Conservation (phyloP, 2,797 vertebrate species). For the Lithobates sylvaticus region DNA sequence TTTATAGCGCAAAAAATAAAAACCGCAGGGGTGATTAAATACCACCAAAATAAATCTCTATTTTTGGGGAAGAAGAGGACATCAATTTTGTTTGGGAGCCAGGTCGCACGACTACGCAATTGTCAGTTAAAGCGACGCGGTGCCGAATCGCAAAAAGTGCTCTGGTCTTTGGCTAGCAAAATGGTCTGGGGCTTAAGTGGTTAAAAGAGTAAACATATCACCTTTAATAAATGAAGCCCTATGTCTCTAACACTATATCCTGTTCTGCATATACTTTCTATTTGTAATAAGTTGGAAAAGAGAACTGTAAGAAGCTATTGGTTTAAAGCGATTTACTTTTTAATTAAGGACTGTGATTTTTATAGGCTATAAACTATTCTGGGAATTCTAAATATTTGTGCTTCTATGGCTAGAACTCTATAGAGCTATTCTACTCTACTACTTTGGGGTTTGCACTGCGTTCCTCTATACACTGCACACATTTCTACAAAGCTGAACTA, state of each 20-base stretch:
- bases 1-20: too few relatives aligned
- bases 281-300: background rate
- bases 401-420: background rate
- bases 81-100: too few relatives aligned
- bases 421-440: background rate
- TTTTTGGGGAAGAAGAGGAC: too few relatives aligned
- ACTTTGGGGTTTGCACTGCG: too few relatives aligned
- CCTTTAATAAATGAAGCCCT: background rate
- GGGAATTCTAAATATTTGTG: background rate
- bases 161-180: too few relatives aligned
- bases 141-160: too few relatives aligned
- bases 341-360: background rate
- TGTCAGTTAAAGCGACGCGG: too few relatives aligned
- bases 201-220: background rate
- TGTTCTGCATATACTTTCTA: background rate
- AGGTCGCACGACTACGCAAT: too few relatives aligned
- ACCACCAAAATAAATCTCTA: too few relatives aligned
- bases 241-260: background rate
- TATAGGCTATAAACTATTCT: background rate
- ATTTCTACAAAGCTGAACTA: slow-evolving; percentile 3
- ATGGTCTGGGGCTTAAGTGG: too few relatives aligned
- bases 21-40: too few relatives aligned
- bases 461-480: background rate
- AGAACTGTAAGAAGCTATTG: background rate
- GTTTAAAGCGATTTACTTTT: background rate